phyloP scores from a whole-genome alignment of 2,113 vertebrate genomes.

The Morphnarchus princeps region DNA sequence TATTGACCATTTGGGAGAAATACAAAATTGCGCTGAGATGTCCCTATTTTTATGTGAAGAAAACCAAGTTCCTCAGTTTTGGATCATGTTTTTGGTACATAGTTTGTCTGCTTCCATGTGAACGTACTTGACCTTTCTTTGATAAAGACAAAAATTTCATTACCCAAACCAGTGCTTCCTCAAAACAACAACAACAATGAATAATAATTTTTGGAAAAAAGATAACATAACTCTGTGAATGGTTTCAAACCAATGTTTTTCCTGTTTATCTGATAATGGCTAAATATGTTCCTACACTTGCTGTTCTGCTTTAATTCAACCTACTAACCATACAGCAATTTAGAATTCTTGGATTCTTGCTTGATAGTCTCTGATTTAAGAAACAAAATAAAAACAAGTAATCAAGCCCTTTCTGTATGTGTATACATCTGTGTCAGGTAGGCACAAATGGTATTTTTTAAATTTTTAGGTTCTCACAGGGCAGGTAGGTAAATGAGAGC shows the following conservation, averaged over 20 bases:
- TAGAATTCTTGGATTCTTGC: not conserved
- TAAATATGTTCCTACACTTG: not conserved
- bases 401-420: not conserved
- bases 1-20: not conserved
- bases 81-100: accelerated
- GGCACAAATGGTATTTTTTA: not conserved
- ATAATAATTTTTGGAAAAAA: not conserved
- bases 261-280: not conserved
- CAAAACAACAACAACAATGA: not conserved
- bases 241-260: not conserved
- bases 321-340: not conserved
- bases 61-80: not conserved
- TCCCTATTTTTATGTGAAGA: not conserved
- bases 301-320: not conserved
- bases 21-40: not conserved
- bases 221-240: not conserved
- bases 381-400: not conserved
- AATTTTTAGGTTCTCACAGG: not conserved
- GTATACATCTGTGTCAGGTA: not conserved
- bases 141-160: not conserved
- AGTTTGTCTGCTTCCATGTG: not conserved
- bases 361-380: not conserved
- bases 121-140: not conserved
- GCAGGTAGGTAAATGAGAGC: not conserved
- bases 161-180: not conserved